Base-by-base conservation (phyloP, 2,113 vertebrate species). In the Pelobates fuscus region DNA sequence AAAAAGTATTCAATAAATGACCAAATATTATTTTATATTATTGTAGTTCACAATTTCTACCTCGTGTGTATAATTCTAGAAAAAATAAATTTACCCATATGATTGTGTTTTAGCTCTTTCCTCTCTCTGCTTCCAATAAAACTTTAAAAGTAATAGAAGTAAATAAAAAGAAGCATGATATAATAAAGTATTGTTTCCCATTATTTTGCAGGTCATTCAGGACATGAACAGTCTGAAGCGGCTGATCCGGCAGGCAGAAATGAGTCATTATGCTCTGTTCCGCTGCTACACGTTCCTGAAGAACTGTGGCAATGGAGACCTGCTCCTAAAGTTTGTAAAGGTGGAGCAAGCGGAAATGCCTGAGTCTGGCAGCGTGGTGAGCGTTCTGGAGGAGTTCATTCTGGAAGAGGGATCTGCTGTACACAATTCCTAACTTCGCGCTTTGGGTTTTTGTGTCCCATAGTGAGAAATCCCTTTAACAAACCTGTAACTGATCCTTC, bases 181-280 rank as follows among this genome's bases (percentile, higher is more conserved):
- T n/a, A n/a, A n/a, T n/a, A n/a, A n/a, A n/a, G n/a, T n/a, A n/a
- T n/a, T n/a, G n/a, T n/a, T n/a, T n/a, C n/a, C n/a, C n/a, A n/a
- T n/a, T 12, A 15, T 43, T 73, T 67, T 60, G 12, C 89, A 99
- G 97, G 96, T 95, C 61, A 99, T 99, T 71, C 97, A 99, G 86
- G 96, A 98, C 82, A 96, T 96, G 88, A 99, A 99, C 92, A 96
- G 95, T 84, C 88, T 99, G 85, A 99, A 99, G 90, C 91, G 97
- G 41, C 96, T 94, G 59, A 94, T 99, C 85, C 93, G 93, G 0
- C 97, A 98, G 90, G 95, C 97, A 0, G 97, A 99, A 85, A 97
- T 92, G 92, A 98, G 93, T 86, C 96, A 99, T 86, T 98, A 99
- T 0, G 94, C 96, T 46, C 79, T 99, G 80, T 99, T 97, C 84